A percentile compares a stretch with the other conserved stretches of the same genome.
phyloP scores from a whole-genome alignment of 1,140 invertebrate species.

The Anastatus disparis region DNA sequence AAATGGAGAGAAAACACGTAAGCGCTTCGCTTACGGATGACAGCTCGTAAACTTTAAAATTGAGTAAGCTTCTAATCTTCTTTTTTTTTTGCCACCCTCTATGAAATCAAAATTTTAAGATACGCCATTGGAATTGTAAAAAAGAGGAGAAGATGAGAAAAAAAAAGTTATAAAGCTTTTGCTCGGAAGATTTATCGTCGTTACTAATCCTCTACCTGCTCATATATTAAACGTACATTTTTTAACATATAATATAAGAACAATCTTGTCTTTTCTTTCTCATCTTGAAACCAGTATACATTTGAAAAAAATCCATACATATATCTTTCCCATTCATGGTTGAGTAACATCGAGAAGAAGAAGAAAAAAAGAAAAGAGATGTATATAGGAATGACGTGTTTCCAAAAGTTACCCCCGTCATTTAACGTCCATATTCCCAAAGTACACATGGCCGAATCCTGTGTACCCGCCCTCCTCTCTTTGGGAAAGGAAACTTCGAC shows the following conservation, averaged over 20 bases:
- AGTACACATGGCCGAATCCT: too few species aligned
- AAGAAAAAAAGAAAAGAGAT: not conserved
- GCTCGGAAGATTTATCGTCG: conserved; percentile 23
- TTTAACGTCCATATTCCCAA: conserved; percentile 3
- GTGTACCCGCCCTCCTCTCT: too few species aligned
- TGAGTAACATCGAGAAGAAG: not conserved
- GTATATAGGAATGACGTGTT: too few species aligned
- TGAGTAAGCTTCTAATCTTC: conserved; percentile 23
- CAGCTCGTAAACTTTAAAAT: conserved; percentile 33
- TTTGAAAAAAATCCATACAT: not conserved
- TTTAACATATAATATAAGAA: too few species aligned
- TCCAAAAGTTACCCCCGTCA: not conserved
- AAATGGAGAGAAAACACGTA: not conserved
- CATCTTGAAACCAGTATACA: not conserved
- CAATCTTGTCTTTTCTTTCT: not conserved
- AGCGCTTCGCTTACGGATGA: conserved; percentile 12
- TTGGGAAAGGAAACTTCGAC: too few species aligned
- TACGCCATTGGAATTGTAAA: conserved; percentile 30
- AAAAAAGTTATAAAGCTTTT: conserved; percentile 25
- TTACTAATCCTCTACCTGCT: conserved; percentile 10
- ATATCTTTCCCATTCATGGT: not conserved
- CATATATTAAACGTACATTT: not conserved
- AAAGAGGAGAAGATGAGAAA: conserved; percentile 1
- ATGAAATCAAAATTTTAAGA: conserved; percentile 23
- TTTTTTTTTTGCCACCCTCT: conserved; percentile 28